Evolutionary conservation across 2,888 invertebrate genomes (phyloP).

Genomic region (Amiota communis): DNA sequence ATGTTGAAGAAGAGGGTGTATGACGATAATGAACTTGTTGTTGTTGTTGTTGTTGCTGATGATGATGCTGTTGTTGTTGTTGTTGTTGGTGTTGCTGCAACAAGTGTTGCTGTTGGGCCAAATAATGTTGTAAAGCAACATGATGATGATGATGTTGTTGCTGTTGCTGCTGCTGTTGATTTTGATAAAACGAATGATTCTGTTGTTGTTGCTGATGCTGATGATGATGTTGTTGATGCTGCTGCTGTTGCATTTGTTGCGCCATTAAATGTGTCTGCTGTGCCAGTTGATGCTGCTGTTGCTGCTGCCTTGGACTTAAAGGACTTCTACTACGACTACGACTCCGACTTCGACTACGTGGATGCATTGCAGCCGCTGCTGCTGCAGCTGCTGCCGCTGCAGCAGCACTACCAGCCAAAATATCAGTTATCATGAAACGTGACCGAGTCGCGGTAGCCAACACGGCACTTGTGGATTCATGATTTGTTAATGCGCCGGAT

Average conservation of each 20-base stretch:
- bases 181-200: slow-evolving; percentile 28
- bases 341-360: slow-evolving; percentile 22
- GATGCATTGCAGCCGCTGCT: slow-evolving; percentile 43
- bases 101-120: slow-evolving; percentile 65
- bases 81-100: slow-evolving; percentile 61
- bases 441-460: slow-evolving; percentile 78
- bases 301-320: slow-evolving; percentile 36
- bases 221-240: slow-evolving; percentile 53
- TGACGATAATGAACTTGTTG: slow-evolving; percentile 25
- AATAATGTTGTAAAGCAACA: slow-evolving; percentile 64
- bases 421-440: slow-evolving; percentile 92
- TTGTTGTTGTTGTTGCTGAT: slow-evolving; percentile 41
- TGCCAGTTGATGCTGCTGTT: slow-evolving; percentile 41
- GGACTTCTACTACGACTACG: slow-evolving; percentile 25
- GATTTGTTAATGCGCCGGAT: slow-evolving; percentile 26
- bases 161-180: slow-evolving; percentile 48
- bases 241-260: slow-evolving; percentile 48
- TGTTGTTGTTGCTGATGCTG: slow-evolving; percentile 55
- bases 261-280: slow-evolving; percentile 34
- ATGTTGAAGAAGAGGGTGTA: slow-evolving; percentile 44
- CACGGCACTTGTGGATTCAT: slow-evolving; percentile 38
- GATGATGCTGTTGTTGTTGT: slow-evolving; percentile 48
- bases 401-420: slow-evolving; percentile 78
- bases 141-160: slow-evolving; percentile 59
- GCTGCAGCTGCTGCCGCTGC: slow-evolving; percentile 70